A percentile compares a stretch with the other conserved stretches of the same genome.
phyloP scores from a whole-genome alignment of 1,140 invertebrate genomes.

The Leptinotarsa undecemlineata region DNA sequence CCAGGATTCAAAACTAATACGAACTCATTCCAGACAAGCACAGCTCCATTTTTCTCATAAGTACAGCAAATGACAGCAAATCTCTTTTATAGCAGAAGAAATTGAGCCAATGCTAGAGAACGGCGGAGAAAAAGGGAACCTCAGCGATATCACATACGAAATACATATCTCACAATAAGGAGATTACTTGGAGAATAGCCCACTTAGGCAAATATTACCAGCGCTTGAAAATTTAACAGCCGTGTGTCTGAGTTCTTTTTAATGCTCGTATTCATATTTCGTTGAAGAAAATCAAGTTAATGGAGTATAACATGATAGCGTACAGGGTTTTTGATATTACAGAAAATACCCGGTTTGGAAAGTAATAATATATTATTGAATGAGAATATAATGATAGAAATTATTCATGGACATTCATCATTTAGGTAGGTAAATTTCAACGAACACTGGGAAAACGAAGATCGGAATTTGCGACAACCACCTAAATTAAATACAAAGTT shows the following conservation, averaged over 20 bases:
- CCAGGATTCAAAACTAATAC: not conserved
- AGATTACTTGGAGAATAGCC: slow-evolving; percentile 34
- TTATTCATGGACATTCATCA: too few relatives aligned
- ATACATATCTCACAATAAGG: slow-evolving; percentile 39
- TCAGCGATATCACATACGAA: slow-evolving; percentile 39
- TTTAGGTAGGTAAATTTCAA: too few relatives aligned
- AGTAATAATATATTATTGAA: too few relatives aligned
- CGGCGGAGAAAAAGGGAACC: slow-evolving; percentile 33
- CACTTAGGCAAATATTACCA: slow-evolving; percentile 41
- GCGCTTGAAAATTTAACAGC: slow-evolving; percentile 40
- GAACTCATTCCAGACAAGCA: not conserved
- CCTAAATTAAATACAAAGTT: too few relatives aligned
- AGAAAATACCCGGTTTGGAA: too few relatives aligned
- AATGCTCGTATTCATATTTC: slow-evolving; percentile 1
- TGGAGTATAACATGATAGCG: not conserved
- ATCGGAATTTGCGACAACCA: too few relatives aligned
- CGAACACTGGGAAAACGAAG: too few relatives aligned
- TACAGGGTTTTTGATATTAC: not conserved
- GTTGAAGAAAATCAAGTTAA: not conserved
- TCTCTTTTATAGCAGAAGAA: slow-evolving; percentile 44
- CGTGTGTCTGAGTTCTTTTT: not conserved
- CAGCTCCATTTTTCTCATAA: slow-evolving; percentile 10
- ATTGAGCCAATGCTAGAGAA: slow-evolving; percentile 38
- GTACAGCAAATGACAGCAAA: slow-evolving; percentile 35
- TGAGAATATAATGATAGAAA: too few relatives aligned